A percentile compares a stretch with the other conserved stretches of the same genome.
phyloP scores from a whole-genome alignment of 2,888 invertebrate species.

The Amphipyra tragopoginis region DNA sequence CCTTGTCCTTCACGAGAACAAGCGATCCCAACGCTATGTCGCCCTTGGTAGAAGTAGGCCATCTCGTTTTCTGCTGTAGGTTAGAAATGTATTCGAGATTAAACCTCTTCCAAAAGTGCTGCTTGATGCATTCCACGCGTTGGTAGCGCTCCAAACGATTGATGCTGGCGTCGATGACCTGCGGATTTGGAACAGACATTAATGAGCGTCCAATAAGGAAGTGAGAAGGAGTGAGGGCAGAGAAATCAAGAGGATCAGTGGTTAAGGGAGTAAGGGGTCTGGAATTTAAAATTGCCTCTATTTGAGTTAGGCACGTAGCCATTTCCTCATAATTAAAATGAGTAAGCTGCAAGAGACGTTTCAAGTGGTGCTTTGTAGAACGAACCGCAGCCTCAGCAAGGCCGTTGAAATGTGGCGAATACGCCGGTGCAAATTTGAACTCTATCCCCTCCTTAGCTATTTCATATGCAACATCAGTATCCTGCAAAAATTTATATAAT shows the following conservation, averaged over 20 bases:
- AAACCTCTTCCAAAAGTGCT: too few species aligned
- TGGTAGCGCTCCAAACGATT: too few species aligned
- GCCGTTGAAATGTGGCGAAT: conserved; percentile 10
- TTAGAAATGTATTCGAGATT: too few species aligned
- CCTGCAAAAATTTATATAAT: conserved; percentile 1
- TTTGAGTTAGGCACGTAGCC: conserved; percentile 22
- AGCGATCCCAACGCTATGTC: conserved; percentile 11
- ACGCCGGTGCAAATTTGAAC: conserved; percentile 13
- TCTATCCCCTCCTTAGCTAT: conserved; percentile 12
- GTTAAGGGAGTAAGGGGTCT: conserved; percentile 14
- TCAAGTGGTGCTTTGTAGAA: too few species aligned
- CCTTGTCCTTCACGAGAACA: conserved; percentile 7
- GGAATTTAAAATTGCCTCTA: conserved; percentile 19
- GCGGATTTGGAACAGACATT: conserved; percentile 9
- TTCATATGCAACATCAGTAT: background rate
- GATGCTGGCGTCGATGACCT: conserved; percentile 11
- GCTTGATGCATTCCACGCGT: too few species aligned
- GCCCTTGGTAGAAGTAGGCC: conserved; percentile 5
- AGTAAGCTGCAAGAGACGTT: background rate
- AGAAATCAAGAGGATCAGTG: conserved; percentile 13
- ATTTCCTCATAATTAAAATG: conserved; percentile 19
- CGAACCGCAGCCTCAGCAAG: conserved; percentile 6
- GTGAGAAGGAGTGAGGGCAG: conserved; percentile 12
- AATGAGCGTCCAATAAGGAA: conserved; percentile 22
- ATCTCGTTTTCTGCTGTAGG: conserved; percentile 14